Percentiles rank a stretch among this genome's conserved stretches.
Conservation (phyloP, 2,888 invertebrate genomes). For the Oscheius myriophilus region DNA sequence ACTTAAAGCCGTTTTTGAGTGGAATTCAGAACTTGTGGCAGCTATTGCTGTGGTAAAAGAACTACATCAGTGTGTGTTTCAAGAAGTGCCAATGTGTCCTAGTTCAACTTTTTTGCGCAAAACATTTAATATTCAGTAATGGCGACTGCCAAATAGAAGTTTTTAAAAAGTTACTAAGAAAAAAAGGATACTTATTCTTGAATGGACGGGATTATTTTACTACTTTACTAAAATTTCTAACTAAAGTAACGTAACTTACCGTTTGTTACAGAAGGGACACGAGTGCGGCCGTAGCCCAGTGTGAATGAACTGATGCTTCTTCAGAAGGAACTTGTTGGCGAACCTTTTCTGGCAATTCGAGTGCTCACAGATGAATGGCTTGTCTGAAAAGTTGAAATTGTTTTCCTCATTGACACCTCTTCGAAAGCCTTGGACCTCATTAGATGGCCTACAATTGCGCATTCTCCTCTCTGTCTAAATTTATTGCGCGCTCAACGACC, state of each 20-base stretch:
- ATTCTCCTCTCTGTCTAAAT: conserved; percentile 25
- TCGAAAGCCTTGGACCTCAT: conserved; percentile 1
- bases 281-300: conserved; percentile 69
- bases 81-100: too few species aligned
- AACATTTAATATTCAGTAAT: conserved; percentile 13
- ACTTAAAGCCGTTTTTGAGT: too few species aligned
- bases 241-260: conserved; percentile 57
- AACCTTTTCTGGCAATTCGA: conserved; percentile 68
- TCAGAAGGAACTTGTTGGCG: conserved; percentile 70
- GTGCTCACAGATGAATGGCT: conserved; percentile 66
- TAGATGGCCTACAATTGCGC: conserved; percentile 25
- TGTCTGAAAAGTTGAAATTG: conserved; percentile 43
- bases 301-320: conserved; percentile 71
- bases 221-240: too few species aligned
- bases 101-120: conserved; percentile 11
- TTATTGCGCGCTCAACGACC: conserved; percentile 29
- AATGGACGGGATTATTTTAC: too few species aligned
- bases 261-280: conserved; percentile 69
- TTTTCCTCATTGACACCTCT: background rate
- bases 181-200: too few species aligned
- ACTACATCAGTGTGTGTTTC: too few species aligned
- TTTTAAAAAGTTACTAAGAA: too few species aligned
- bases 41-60: too few species aligned
- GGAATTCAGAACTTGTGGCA: too few species aligned
- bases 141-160: too few species aligned